These are phyloP conservation scores for Scolopax rusticola DNA, from an alignment of 2,797 vertebrate species.

Conservation along the genomic window DNA sequence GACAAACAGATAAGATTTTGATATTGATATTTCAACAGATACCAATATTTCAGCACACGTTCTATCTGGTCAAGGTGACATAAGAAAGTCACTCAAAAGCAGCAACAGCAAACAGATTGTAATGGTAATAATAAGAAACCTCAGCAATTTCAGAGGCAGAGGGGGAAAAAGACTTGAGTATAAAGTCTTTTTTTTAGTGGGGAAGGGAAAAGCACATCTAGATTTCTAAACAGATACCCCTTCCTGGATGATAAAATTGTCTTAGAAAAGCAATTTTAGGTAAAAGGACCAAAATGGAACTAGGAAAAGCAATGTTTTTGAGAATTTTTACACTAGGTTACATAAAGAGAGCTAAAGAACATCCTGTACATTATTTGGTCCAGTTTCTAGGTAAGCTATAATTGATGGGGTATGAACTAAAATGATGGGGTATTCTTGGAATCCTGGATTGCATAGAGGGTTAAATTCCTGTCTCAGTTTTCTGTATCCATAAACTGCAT, in stretches of 20 bases:
- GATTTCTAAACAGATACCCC: background rate
- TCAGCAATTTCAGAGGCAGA: background rate
- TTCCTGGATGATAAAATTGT: background rate
- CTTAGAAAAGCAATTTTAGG: background rate
- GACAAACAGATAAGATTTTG: slow-evolving; percentile 12
- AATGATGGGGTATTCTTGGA: background rate
- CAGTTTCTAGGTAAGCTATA: background rate
- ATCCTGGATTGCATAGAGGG: background rate
- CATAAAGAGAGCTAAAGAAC: background rate
- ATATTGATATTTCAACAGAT: background rate
- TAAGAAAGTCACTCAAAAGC: background rate
- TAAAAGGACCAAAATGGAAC: background rate
- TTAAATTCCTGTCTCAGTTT: background rate
- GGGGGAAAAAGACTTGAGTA: background rate
- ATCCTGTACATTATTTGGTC: background rate
- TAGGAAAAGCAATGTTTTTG: background rate
- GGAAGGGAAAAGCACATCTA: background rate
- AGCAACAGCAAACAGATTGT: background rate
- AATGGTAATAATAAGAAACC: background rate
- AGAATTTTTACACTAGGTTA: background rate
- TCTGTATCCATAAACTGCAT: background rate
- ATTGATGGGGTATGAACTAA: background rate
- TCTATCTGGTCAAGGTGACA: background rate
- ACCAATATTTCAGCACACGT: background rate
- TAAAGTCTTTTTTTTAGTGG: background rate